These are phyloP conservation scores for Fregetta grallaria DNA, from an alignment of 2,113 vertebrate species.

Conservation along the genomic window DNA sequence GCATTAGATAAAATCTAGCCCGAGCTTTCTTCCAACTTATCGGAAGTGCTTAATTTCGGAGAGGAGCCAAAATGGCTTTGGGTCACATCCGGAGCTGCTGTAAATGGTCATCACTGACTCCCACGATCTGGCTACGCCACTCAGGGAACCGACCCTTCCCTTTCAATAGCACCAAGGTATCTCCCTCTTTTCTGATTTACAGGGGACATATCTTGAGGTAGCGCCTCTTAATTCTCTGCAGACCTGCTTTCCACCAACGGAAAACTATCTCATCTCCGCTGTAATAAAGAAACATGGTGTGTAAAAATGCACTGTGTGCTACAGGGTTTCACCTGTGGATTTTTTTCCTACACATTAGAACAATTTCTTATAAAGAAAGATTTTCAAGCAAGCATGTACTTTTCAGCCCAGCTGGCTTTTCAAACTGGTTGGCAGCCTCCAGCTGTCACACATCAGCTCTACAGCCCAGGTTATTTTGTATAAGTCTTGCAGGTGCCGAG, in stretches of 20 bases:
- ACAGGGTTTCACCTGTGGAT: not conserved
- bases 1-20: not conserved
- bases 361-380: not conserved
- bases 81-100: not conserved
- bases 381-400: not conserved
- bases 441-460: not conserved
- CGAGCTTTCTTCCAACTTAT: not conserved
- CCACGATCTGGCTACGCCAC: rapidly evolving
- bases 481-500: not conserved
- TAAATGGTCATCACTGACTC: not conserved
- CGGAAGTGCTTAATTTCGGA: not conserved
- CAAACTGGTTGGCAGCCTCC: not conserved
- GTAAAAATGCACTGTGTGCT: not conserved
- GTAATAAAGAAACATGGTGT: rapidly evolving
- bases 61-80: not conserved
- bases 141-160: not conserved
- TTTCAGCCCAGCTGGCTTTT: not conserved
- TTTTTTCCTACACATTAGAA: not conserved
- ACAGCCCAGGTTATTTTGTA: not conserved
- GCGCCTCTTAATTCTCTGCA: not conserved
- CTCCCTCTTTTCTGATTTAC: not conserved
- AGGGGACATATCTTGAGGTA: not conserved
- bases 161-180: rapidly evolving
- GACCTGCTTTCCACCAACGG: not conserved
- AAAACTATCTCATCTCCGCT: not conserved